Conservation (phyloP, 2,113 vertebrate species). For the Melospiza georgiana region DNA sequence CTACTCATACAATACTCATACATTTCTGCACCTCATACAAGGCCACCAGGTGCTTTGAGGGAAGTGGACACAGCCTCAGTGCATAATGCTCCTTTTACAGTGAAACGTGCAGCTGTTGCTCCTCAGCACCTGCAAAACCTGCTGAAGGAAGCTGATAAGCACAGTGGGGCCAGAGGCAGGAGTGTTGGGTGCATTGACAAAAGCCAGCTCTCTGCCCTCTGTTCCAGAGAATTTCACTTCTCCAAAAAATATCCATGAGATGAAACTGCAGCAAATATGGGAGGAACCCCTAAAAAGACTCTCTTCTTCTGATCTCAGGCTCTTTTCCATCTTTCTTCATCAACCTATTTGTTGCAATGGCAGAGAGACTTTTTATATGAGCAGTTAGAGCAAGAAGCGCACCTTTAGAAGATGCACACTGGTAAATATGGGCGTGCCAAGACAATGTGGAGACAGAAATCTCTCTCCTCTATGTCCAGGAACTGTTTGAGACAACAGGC, state of each 20-base stretch:
- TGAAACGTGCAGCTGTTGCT: not conserved
- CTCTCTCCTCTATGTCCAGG: not conserved
- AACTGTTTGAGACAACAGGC: not conserved
- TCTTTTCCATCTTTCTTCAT: not conserved
- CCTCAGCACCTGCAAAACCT: not conserved
- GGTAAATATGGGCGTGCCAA: not conserved
- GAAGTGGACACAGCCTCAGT: not conserved
- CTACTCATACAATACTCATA: not conserved
- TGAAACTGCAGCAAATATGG: not conserved
- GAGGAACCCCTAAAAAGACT: not conserved
- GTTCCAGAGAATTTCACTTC: not conserved
- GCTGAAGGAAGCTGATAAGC: not conserved
- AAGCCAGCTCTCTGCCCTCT: not conserved
- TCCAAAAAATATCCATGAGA: fast-evolving
- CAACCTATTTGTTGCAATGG: not conserved
- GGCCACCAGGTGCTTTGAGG: not conserved
- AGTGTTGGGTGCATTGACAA: not conserved
- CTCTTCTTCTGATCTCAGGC: not conserved
- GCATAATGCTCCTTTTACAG: not conserved
- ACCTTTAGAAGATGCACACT: fast-evolving
- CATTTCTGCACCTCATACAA: not conserved
- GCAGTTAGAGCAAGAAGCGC: not conserved
- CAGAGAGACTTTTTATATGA: not conserved
- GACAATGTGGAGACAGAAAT: not conserved
- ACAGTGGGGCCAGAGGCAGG: fast-evolving